Evolutionary conservation across 2,113 vertebrate genomes (phyloP).

Genomic region (Psittacus erithacus): DNA sequence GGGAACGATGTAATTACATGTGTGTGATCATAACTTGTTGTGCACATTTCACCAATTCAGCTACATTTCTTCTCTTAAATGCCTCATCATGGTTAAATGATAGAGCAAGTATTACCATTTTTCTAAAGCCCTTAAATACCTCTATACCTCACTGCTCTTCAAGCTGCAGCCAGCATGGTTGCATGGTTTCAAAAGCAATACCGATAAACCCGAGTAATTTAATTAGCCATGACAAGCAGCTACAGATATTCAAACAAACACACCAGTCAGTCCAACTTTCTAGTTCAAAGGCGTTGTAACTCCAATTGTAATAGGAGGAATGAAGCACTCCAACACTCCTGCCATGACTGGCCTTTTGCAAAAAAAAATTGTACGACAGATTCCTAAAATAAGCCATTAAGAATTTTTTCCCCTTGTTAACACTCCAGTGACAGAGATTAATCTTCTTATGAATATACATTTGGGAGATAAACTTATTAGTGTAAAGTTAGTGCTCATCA

Average conservation of each 20-base stretch:
- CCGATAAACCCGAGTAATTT: not conserved
- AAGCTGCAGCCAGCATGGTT: not conserved
- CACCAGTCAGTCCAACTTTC: not conserved
- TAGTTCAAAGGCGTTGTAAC: not conserved
- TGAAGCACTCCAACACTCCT: not conserved
- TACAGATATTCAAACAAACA: not conserved
- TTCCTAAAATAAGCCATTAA: not conserved
- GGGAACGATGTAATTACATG: not conserved
- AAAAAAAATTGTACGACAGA: not conserved
- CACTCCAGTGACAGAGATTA: not conserved
- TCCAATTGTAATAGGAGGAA: not conserved
- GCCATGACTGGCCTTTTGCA: fast-evolving
- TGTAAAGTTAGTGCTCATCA: not conserved
- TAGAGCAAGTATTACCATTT: not conserved
- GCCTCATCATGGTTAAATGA: not conserved
- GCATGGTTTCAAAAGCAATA: not conserved
- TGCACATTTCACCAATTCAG: not conserved
- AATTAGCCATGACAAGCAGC: not conserved
- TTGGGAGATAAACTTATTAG: not conserved
- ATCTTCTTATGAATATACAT: not conserved
- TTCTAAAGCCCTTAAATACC: not conserved
- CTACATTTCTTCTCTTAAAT: not conserved
- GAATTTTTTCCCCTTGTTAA: not conserved
- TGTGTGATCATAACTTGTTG: not conserved
- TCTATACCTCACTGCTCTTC: not conserved